These are phyloP conservation scores for Acleris cristana DNA, from an alignment of 2,888 invertebrate species.

Conservation along the genomic window DNA sequence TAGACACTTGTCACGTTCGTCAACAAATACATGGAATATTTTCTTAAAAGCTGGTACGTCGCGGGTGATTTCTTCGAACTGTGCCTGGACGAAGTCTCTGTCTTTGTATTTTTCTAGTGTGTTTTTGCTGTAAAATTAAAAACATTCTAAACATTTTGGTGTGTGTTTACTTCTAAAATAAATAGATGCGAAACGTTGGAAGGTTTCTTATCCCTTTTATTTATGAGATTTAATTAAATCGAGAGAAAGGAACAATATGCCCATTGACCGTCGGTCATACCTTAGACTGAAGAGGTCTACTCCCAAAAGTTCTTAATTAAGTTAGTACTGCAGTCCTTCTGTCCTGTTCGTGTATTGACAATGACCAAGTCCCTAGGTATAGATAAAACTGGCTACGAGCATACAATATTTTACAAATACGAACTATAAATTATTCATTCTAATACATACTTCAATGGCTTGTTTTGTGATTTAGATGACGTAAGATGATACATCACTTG, in stretches of 20 bases:
- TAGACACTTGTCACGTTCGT: constrained; percentile 76
- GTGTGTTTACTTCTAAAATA: too few species aligned
- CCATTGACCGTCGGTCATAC: too few species aligned
- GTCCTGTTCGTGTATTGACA: too few species aligned
- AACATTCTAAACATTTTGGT: too few species aligned
- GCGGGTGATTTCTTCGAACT: constrained; percentile 73
- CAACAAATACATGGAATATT: constrained; percentile 78
- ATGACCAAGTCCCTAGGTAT: too few species aligned
- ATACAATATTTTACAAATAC: background rate
- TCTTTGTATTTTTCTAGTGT: constrained; percentile 74
- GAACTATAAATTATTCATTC: background rate
- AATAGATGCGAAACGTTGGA: too few species aligned
- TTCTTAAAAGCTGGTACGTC: constrained; percentile 79
- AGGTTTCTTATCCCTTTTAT: too few species aligned
- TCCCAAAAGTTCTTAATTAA: too few species aligned
- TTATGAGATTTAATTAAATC: too few species aligned
- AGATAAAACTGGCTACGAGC: background rate
- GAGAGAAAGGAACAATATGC: too few species aligned
- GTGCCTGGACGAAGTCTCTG: constrained; percentile 73
- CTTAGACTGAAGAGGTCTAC: too few species aligned
- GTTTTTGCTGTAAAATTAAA: constrained; percentile 54
- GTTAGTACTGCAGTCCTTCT: too few species aligned
- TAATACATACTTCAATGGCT: constrained; percentile 67
- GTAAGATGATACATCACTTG: constrained; percentile 77
- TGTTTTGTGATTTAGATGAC: constrained; percentile 64